A percentile compares a stretch with the other conserved stretches of the same genome.
These are phyloP conservation scores for Acanthaster planci DNA, from an alignment of 35 echinoderm and acorn worm genomes.

Conservation along the genomic window DNA sequence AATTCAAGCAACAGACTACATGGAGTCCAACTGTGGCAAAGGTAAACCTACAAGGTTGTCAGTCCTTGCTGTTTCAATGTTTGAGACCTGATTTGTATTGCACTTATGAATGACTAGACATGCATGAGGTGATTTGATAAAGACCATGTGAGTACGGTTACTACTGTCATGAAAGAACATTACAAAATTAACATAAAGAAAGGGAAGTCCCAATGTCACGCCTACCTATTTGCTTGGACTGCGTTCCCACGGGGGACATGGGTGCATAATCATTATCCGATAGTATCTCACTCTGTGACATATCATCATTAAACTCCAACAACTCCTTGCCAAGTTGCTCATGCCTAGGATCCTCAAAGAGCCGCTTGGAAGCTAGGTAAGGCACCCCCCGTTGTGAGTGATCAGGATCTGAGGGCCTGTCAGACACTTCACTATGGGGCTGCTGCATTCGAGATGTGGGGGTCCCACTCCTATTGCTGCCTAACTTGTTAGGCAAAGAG, in stretches of 20 bases:
- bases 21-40: no score
- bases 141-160: no score
- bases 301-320: conserved; percentile 65
- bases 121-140: no score
- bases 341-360: conserved; percentile 92
- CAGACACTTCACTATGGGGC: conserved; percentile 3
- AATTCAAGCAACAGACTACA: no score
- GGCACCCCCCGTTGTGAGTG: conserved; percentile 38
- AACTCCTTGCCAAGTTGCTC: conserved; percentile 89
- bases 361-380: conserved; percentile 68
- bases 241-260: not conserved
- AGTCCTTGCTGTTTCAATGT: no score
- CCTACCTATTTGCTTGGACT: not conserved
- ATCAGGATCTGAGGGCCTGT: conserved; percentile 34
- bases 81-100: no score
- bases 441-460: conserved; percentile 9
- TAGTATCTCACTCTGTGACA: conserved; percentile 50
- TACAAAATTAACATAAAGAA: no score
- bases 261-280: conserved; percentile 32
- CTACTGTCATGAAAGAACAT: no score
- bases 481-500: conserved; percentile 22
- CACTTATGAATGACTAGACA: no score
- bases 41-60: no score
- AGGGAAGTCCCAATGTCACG: no score
- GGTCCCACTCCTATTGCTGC: conserved; percentile 23